phyloP scores from a whole-genome alignment of 2,888 invertebrate species.

The Cinara cedri region DNA sequence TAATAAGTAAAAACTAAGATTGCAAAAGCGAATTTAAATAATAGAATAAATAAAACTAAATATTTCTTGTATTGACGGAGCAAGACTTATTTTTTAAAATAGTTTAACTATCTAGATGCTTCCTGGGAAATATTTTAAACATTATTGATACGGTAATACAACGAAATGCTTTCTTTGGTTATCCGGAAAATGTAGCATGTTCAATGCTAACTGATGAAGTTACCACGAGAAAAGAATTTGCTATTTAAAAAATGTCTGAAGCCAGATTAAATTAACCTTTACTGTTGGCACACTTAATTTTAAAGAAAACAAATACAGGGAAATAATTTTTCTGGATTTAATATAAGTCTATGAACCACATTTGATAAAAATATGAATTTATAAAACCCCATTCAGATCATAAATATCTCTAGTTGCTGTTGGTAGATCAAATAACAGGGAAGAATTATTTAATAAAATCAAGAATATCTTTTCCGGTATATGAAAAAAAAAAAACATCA shows the following conservation, averaged over 20 bases:
- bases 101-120: background rate
- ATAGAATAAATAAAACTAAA: too few species aligned
- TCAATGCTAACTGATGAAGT: background rate
- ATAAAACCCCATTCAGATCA: background rate
- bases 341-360: background rate
- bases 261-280: background rate
- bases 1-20: too few species aligned
- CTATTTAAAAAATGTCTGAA: too few species aligned
- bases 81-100: background rate
- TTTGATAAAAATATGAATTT: background rate
- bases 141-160: constrained; percentile 2
- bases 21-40: too few species aligned
- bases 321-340: background rate
- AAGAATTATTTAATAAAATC: background rate
- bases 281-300: background rate
- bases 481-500: constrained; percentile 5
- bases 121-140: background rate
- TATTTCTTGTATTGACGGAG: background rate
- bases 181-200: background rate
- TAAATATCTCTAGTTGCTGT: background rate
- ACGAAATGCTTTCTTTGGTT: background rate
- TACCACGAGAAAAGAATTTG: background rate
- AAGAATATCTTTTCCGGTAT: background rate
- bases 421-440: background rate
- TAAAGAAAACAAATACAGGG: background rate